Conservation (phyloP, 2,888 invertebrate genomes). For the Drosophila rellima region DNA sequence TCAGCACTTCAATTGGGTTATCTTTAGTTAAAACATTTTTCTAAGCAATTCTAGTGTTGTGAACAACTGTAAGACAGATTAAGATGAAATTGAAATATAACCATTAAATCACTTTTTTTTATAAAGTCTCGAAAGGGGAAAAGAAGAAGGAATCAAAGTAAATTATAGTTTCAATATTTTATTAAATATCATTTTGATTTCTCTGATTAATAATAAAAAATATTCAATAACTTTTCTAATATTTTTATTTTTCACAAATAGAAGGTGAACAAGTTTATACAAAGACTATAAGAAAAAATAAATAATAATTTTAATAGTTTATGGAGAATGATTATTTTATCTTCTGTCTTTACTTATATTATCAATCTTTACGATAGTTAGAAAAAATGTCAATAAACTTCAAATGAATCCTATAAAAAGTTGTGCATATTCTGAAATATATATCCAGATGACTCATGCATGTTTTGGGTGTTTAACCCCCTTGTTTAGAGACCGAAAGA, state of each 20-base stretch:
- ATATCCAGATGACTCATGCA: slow-evolving; percentile 48
- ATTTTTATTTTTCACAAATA: not conserved
- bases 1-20: not conserved
- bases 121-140: not conserved
- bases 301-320: not conserved
- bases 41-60: too few relatives aligned
- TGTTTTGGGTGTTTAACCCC: slow-evolving; percentile 18
- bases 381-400: slow-evolving; percentile 29
- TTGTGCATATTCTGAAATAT: slow-evolving; percentile 11
- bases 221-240: too few relatives aligned
- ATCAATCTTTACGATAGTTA: slow-evolving; percentile 24
- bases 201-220: too few relatives aligned
- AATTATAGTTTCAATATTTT: not conserved
- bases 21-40: not conserved
- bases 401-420: slow-evolving; percentile 23
- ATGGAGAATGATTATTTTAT: not conserved
- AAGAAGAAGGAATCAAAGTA: not conserved
- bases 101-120: too few relatives aligned
- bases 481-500: not conserved
- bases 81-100: too few relatives aligned
- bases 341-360: not conserved
- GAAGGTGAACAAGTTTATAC: not conserved
- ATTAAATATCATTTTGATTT: not conserved
- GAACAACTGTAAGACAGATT: too few relatives aligned
- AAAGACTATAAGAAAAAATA: not conserved